Base-by-base conservation (phyloP, 1,140 invertebrate genomes). In the Pachypsylla venusta region DNA sequence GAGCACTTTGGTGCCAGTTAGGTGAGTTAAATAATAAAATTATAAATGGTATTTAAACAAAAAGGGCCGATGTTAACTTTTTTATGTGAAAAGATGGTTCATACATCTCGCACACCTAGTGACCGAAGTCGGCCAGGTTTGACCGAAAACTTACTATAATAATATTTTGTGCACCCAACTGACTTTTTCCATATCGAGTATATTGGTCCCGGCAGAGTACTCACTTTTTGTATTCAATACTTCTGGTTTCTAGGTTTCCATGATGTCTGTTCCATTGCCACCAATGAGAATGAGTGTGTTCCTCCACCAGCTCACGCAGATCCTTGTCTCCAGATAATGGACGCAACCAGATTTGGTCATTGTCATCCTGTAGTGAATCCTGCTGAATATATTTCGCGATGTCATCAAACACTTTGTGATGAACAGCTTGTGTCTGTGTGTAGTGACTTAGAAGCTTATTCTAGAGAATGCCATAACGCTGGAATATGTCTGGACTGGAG, bases 401-500 rank as follows among this genome's bases (percentile, higher is more conserved):
- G 87, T 64, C 76, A 82, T 60, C 76, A 80, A 56, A 82, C 81
- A 58, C 65, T 83, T 54, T 84, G 84, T 65, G 70, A 74, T 57
- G 35, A 70, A 63, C 58, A 77, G 65, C 70, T 73, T 60, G 54
- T 72, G 28, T 71, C 77, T 20, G 71, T 78, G 3, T 91, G 88
- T 66, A 70, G 73, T 13, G 72, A 77, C 1, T 70, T 89, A 2
- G 79, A 81, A 65, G 77, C 82, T 2, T 91, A 89, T 68, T 83
- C 84, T 0, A 77, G 78, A 42, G 81, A 81, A 62, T 91, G 88
- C 64, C 73, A 76, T 25, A 68, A 75, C 22, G 71, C 76, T 48
- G 83, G 81, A 10, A 72, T 89, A 1, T 89, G 85, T 66, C 69
- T 84, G 0, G 69, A 80, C 60, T 90, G 87, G 87, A 75, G 84